Evolutionary conservation across 2,113 vertebrate species (phyloP).

Genomic region (Rhinogobius similis): DNA sequence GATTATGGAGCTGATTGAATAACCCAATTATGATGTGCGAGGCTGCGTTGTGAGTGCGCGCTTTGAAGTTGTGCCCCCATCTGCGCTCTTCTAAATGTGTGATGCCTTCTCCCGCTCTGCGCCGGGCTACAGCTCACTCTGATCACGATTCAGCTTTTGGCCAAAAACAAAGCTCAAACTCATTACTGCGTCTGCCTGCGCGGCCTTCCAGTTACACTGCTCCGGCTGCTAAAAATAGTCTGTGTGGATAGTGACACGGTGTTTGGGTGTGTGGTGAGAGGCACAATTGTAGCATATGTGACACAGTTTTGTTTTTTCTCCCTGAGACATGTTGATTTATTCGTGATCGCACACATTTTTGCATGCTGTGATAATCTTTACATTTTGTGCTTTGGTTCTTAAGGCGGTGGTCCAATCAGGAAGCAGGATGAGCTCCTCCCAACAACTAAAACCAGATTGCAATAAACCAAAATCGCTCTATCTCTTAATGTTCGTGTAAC

Average conservation of each 20-base stretch:
- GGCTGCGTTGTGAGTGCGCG: slow-evolving; percentile 17
- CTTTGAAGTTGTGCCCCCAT: slow-evolving; percentile 58
- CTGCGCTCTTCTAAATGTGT: slow-evolving; percentile 41
- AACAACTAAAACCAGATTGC: no score
- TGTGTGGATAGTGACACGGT: not conserved
- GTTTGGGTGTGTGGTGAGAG: not conserved
- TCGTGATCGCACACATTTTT: no score
- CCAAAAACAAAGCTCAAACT: slow-evolving; percentile 57
- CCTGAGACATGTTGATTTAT: no score
- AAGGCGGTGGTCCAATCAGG: not conserved
- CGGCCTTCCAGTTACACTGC: slow-evolving; percentile 43
- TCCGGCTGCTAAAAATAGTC: slow-evolving; percentile 12
- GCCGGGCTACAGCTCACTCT: slow-evolving; percentile 35
- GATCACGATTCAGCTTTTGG: slow-evolving; percentile 65
- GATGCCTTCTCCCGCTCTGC: slow-evolving; percentile 35
- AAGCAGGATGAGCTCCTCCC: not conserved
- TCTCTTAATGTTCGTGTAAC: no score
- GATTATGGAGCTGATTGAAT: slow-evolving; percentile 46
- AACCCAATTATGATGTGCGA: not conserved
- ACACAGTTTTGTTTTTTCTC: no score
- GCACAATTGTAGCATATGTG: not conserved
- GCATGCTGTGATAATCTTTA: no score
- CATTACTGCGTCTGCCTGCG: slow-evolving; percentile 54
- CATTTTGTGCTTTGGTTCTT: not conserved
- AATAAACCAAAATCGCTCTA: no score